Percentiles rank a stretch among this genome's conserved stretches.
These are phyloP conservation scores for Sweltsa coloradensis DNA, from an alignment of 1,140 invertebrate genomes.

Conservation along the genomic window DNA sequence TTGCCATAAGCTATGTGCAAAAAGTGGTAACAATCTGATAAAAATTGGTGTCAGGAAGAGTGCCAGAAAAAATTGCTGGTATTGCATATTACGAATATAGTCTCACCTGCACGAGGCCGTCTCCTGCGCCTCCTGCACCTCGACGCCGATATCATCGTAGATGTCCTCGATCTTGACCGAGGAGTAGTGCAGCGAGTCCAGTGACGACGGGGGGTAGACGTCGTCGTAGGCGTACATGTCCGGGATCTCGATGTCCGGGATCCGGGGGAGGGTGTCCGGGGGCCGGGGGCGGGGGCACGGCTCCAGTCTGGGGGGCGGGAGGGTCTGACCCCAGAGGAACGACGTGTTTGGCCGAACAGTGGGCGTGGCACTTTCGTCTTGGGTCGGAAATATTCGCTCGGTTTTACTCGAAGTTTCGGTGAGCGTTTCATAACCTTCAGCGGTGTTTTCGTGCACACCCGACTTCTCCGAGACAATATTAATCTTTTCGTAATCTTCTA, in stretches of 20 bases:
- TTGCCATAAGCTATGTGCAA: too few relatives aligned
- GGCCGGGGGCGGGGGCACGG: not conserved
- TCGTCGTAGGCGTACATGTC: not conserved
- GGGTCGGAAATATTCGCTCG: not conserved
- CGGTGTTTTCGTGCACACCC: not conserved
- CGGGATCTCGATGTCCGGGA: not conserved
- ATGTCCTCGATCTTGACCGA: too few relatives aligned
- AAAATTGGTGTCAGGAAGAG: too few relatives aligned
- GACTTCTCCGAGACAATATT: not conserved
- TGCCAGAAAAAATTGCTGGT: too few relatives aligned
- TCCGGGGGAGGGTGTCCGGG: not conserved
- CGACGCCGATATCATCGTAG: constrained; percentile 13
- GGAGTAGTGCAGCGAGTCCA: not conserved
- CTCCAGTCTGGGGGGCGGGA: too few relatives aligned
- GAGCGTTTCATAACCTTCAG: not conserved
- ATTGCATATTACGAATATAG: not conserved
- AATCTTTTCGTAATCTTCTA: not conserved
- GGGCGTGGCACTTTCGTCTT: not conserved
- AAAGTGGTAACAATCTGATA: too few relatives aligned
- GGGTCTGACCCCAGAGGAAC: constrained; percentile 10
- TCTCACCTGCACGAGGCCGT: not conserved
- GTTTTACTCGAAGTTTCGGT: not conserved
- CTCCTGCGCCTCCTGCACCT: not conserved
- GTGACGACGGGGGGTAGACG: not conserved
- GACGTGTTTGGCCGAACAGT: not conserved